Conservation (phyloP, 2,113 vertebrate genomes). For the Entosphenus tridentatus region DNA sequence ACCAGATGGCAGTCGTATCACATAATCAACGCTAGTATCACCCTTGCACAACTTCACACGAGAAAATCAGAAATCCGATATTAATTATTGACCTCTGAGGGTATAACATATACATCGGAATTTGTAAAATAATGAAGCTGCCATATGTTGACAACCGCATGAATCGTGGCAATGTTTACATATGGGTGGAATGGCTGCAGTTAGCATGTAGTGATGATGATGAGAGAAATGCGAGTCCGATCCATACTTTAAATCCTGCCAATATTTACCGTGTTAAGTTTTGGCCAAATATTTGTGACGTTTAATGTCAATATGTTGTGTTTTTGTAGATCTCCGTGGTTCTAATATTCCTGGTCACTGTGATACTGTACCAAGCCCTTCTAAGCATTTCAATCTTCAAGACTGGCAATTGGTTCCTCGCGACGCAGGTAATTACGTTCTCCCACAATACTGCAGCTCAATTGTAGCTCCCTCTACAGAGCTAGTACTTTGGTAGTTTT, state of each 20-base stretch:
- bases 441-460: too few species aligned
- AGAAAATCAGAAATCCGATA: too few species aligned
- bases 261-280: too few species aligned
- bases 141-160: neutral
- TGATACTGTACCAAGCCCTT: conserved; percentile 36
- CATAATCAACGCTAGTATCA: too few species aligned
- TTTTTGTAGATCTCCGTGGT: conserved; percentile 28
- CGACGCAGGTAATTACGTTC: conserved; percentile 23
- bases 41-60: too few species aligned
- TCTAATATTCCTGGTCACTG: conserved; percentile 39
- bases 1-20: too few species aligned
- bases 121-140: too few species aligned
- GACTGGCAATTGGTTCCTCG: conserved; percentile 27
- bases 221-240: neutral
- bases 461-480: too few species aligned
- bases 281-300: too few species aligned
- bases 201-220: neutral
- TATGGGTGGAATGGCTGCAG: neutral
- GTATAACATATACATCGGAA: too few species aligned
- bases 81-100: too few species aligned
- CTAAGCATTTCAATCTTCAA: conserved; percentile 36
- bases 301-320: neutral
- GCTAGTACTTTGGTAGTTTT: too few species aligned
- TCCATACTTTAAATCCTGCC: neutral
- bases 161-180: neutral